phyloP scores from a whole-genome alignment of 2,888 invertebrate genomes.

The Limnephilus auricula region DNA sequence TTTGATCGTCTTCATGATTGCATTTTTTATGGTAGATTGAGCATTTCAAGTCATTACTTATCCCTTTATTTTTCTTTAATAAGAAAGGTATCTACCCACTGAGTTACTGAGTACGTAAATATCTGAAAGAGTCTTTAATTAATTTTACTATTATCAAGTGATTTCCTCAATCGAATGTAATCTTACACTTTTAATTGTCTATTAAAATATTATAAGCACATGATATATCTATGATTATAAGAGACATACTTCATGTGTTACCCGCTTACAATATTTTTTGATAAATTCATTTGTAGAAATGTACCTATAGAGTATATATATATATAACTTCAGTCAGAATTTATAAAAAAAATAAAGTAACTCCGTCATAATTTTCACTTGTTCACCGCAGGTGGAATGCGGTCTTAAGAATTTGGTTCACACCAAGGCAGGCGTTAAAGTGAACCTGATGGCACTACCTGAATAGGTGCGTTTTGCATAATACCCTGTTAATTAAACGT shows the following conservation, averaged over 20 bases:
- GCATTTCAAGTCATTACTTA: no score
- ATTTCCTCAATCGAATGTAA: background rate
- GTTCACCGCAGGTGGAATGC: constrained; percentile 21
- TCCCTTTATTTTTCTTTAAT: no score
- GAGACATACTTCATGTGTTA: background rate
- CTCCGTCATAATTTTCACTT: constrained; percentile 24
- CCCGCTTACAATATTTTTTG: background rate
- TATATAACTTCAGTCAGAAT: background rate
- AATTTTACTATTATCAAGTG: background rate
- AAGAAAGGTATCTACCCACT: no score
- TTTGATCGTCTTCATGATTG: no score
- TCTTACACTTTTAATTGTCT: background rate
- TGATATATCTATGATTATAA: no score
- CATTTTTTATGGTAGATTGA: no score
- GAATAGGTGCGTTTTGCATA: background rate
- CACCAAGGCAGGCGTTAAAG: background rate
- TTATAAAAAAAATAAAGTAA: background rate
- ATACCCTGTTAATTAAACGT: background rate
- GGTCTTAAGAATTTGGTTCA: constrained; percentile 28
- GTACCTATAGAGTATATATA: background rate
- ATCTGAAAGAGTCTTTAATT: background rate
- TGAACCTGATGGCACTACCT: background rate
- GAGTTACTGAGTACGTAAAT: no score
- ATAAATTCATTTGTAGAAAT: background rate
- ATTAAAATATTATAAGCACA: background rate